phyloP scores from a whole-genome alignment of 2,797 vertebrate species.

The Acridotheres tristis region DNA sequence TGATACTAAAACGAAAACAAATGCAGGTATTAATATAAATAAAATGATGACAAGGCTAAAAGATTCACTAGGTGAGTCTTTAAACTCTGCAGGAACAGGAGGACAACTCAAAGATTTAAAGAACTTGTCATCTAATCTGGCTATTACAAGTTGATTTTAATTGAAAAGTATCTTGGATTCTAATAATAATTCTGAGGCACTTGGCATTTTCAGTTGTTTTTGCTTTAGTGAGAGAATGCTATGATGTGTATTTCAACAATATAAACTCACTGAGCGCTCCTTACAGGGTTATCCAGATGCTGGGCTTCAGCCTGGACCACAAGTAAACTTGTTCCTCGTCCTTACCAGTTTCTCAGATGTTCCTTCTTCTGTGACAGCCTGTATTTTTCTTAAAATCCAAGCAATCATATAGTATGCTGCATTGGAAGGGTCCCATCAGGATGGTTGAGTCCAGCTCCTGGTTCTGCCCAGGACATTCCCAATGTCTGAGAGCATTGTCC shows the following conservation, averaged over 20 bases:
- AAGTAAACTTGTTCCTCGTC: background rate
- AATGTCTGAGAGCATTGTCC: background rate
- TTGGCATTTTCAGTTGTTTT: background rate
- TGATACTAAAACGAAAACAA: background rate
- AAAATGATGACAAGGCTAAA: background rate
- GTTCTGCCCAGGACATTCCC: background rate
- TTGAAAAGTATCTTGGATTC: background rate
- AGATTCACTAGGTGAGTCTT: background rate
- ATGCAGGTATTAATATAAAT: background rate
- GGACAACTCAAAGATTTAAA: background rate
- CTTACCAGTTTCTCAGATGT: background rate
- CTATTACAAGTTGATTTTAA: background rate
- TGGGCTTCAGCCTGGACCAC: background rate
- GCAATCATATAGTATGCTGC: background rate
- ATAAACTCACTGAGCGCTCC: fast-evolving
- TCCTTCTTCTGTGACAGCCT: background rate
- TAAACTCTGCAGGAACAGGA: background rate
- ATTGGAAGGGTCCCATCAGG: background rate
- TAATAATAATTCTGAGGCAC: background rate
- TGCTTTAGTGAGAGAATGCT: background rate
- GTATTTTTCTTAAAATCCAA: background rate
- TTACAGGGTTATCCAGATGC: background rate
- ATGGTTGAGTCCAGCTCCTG: background rate
- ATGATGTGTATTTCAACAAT: background rate
- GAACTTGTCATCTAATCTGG: background rate